A percentile compares a stretch with the other conserved stretches of the same genome.
Conservation (phyloP, 2,797 vertebrate genomes). For the Anas bernieri region DNA sequence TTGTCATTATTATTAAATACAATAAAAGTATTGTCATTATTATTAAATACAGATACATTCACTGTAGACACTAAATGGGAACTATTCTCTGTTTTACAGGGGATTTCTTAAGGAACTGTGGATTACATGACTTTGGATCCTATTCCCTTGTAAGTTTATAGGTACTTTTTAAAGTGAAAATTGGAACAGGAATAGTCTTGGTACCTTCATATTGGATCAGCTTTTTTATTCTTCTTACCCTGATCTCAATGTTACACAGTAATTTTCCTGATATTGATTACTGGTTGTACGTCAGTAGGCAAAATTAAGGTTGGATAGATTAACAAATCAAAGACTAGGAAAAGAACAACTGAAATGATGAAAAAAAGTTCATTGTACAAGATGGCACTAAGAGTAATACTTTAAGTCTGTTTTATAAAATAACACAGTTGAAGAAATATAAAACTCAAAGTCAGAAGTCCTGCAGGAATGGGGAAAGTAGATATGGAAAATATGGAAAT, state of each 20-base stretch:
- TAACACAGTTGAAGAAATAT: neutral
- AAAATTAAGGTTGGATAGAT: neutral
- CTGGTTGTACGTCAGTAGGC: neutral
- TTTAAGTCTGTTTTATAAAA: neutral
- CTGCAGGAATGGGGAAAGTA: neutral
- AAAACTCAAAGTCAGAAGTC: neutral
- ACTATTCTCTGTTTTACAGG: neutral
- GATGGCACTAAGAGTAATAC: neutral
- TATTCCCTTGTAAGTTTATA: neutral
- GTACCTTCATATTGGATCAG: neutral
- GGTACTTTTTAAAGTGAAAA: neutral
- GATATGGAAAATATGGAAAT: neutral
- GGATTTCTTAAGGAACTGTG: neutral
- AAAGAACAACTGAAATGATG: neutral
- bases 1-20: neutral
- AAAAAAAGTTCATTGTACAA: neutral
- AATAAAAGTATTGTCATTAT: neutral
- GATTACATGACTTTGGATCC: neutral
- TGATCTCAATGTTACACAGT: neutral
- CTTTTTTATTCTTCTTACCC: neutral
- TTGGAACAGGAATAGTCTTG: neutral
- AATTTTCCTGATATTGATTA: neutral
- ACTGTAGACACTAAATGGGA: neutral
- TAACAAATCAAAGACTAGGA: neutral
- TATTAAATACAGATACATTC: neutral